Conservation (phyloP, 64 coral and sea anemone genomes). For the Stichodactyla helianthus region DNA sequence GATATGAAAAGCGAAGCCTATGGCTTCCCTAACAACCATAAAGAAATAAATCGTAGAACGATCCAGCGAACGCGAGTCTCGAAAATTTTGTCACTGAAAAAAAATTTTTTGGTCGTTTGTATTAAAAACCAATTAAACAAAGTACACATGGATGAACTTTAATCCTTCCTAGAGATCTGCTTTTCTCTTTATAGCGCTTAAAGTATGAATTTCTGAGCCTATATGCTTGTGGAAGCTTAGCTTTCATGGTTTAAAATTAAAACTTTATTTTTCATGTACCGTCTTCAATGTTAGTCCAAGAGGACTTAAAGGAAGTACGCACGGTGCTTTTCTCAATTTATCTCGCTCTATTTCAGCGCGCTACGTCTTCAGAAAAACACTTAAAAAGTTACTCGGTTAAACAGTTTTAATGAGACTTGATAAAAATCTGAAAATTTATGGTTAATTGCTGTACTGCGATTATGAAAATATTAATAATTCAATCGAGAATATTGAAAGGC, state of each 20-base stretch:
- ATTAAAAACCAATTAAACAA: neutral
- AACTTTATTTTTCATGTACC: no score
- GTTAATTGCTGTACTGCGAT: neutral
- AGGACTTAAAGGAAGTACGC: neutral
- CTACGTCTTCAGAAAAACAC: neutral
- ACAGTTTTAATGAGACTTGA: neutral
- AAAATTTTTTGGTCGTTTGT: neutral
- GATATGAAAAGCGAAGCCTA: neutral
- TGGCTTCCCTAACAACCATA: neutral
- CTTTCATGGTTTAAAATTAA: neutral
- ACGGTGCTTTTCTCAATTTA: neutral
- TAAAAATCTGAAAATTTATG: neutral
- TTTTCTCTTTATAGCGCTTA: neutral
- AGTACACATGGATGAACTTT: neutral
- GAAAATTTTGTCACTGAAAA: neutral
- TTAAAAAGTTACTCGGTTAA: neutral
- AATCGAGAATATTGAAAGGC: no score
- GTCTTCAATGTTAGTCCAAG: no score
- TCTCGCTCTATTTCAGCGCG: neutral
- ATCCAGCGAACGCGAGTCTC: neutral
- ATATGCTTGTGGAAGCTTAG: neutral
- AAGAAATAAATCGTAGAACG: neutral
- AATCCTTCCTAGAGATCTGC: neutral
- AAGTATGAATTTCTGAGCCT: conserved; percentile 2
- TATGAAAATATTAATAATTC: neutral